Percentiles rank a stretch among this genome's conserved stretches.
Evolutionary conservation across 2,797 vertebrate genomes (phyloP).

Genomic region (Ptychadena robeensis): DNA sequence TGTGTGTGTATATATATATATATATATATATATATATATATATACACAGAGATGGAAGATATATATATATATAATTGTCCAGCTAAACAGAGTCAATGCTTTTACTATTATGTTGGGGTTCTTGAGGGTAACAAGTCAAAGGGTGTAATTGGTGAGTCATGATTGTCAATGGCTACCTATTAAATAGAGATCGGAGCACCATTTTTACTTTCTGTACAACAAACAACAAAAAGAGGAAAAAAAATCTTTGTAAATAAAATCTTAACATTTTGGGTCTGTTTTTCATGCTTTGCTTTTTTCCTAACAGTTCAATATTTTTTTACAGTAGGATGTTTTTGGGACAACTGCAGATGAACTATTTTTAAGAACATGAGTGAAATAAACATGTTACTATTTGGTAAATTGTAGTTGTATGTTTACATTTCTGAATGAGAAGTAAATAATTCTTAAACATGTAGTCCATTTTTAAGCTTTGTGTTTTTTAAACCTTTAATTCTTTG

Average conservation of each 20-base stretch:
- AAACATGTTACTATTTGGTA: constrained; percentile 74
- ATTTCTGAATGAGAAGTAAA: constrained; percentile 62
- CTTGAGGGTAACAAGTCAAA: constrained; percentile 80
- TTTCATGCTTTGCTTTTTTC: constrained; percentile 74
- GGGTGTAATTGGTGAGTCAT: constrained; percentile 83
- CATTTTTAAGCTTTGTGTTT: background rate
- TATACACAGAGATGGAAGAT: constrained; percentile 23
- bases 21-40: constrained; percentile 31
- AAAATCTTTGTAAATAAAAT: constrained; percentile 97
- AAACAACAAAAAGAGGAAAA: constrained; percentile 68
- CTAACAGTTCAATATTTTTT: constrained; percentile 63
- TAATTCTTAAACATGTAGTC: constrained; percentile 33
- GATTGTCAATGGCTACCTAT: constrained; percentile 82
- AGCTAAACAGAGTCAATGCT: constrained; percentile 85
- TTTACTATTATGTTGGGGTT: constrained; percentile 86
- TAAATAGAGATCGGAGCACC: constrained; percentile 88
- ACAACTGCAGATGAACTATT: constrained; percentile 71
- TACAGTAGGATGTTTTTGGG: constrained; percentile 73
- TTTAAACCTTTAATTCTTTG: background rate
- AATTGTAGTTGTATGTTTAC: constrained; percentile 71
- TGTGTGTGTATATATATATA: too few relatives aligned
- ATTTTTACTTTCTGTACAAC: constrained; percentile 96
- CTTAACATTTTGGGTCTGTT: constrained; percentile 90
- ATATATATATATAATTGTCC: constrained; percentile 70
- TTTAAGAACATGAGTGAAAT: constrained; percentile 75